Evolutionary conservation across 2,888 invertebrate genomes (phyloP).

Genomic region (Trypoxylon attenuatum): DNA sequence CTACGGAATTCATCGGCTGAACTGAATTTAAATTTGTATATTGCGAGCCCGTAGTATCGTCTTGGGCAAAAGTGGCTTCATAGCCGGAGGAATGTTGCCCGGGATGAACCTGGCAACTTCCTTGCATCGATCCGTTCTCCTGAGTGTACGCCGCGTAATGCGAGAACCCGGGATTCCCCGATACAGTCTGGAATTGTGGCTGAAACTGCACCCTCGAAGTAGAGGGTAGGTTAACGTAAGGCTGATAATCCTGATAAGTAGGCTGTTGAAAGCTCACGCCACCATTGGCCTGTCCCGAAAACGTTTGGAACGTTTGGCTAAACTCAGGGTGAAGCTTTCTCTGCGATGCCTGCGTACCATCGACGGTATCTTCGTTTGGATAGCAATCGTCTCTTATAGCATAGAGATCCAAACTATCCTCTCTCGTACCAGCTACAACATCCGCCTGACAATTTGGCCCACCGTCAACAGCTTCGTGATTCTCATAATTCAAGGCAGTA

Average conservation of each 20-base stretch:
- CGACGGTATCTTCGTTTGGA: slow-evolving; percentile 76
- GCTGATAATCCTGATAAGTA: slow-evolving; percentile 60
- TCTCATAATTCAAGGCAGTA: slow-evolving; percentile 82
- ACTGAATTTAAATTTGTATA: slow-evolving; percentile 83
- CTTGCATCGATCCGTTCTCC: slow-evolving; percentile 40
- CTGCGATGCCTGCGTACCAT: slow-evolving; percentile 70
- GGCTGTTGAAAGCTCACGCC: slow-evolving; percentile 54
- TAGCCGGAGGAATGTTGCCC: slow-evolving; percentile 51
- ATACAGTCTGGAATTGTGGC: slow-evolving; percentile 56
- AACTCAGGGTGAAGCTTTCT: slow-evolving; percentile 74
- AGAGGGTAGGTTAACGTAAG: slow-evolving; percentile 62
- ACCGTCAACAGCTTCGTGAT: slow-evolving; percentile 63
- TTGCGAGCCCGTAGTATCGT: slow-evolving; percentile 77
- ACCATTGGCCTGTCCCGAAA: slow-evolving; percentile 49
- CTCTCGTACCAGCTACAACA: slow-evolving; percentile 73
- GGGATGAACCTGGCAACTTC: slow-evolving; percentile 46
- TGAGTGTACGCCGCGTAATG: slow-evolving; percentile 63
- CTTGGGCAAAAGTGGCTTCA: slow-evolving; percentile 63
- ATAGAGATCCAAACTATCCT: slow-evolving; percentile 79
- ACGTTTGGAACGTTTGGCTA: slow-evolving; percentile 68
- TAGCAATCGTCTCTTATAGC: slow-evolving; percentile 80
- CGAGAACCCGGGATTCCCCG: slow-evolving; percentile 55
- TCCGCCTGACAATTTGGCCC: slow-evolving; percentile 66
- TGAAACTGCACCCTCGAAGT: slow-evolving; percentile 65
- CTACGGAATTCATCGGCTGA: slow-evolving; percentile 69